Conservation (phyloP, 2,113 vertebrate species). For the Aldabrachelys gigantea region DNA sequence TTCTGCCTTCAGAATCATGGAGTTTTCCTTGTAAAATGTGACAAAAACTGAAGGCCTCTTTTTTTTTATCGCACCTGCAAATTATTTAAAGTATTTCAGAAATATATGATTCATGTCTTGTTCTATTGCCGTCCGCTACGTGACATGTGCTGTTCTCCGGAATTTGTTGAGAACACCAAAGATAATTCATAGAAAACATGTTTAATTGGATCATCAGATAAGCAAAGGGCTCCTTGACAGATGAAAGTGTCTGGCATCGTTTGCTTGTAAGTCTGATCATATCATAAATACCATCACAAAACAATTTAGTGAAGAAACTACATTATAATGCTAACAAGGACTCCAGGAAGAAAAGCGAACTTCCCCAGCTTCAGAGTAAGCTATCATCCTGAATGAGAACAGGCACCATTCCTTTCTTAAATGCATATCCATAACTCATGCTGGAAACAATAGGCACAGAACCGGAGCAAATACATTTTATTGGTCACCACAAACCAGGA, state of each 20-base stretch:
- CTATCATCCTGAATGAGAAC: fast-evolving
- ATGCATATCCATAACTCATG: background rate
- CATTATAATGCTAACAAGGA: background rate
- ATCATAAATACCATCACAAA: fast-evolving
- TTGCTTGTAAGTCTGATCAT: background rate
- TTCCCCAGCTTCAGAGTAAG: fast-evolving
- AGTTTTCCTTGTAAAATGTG: fast-evolving
- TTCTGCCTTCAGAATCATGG: fast-evolving
- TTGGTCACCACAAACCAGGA: background rate
- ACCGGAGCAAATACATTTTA: fast-evolving
- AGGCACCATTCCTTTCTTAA: fast-evolving
- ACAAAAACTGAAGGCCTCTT: fast-evolving
- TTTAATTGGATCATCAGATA: background rate
- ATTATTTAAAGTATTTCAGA: fast-evolving
- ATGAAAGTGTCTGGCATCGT: background rate
- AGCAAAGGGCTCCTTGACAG: background rate
- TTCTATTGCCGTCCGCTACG: fast-evolving
- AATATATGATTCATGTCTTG: fast-evolving
- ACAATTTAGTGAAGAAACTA: background rate
- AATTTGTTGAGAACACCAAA: fast-evolving
- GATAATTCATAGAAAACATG: background rate
- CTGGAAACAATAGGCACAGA: background rate
- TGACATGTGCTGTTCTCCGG: background rate
- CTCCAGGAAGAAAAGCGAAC: background rate
- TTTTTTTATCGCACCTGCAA: background rate